Evolutionary conservation across 2,797 vertebrate species (phyloP), one percentile per base, ranked within the genome.

Genomic region (Chaetodon trifasciatus): DNA sequence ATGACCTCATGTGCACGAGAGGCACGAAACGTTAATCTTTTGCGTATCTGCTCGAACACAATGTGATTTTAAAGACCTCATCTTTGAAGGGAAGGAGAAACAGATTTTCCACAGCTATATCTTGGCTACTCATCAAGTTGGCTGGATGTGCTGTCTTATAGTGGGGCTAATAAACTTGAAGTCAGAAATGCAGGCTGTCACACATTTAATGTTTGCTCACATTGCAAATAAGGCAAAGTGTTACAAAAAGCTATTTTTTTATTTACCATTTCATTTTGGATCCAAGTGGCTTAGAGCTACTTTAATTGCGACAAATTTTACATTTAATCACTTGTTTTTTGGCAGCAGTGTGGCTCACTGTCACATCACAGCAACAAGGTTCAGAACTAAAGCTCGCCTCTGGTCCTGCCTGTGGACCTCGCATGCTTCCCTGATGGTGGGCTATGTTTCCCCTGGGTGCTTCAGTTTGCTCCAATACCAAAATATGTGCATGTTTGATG

Each of bases 121-220:
- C 47, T 72, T 81, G 79, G 81, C 69, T 24, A 49, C 13, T 50
- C 32, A 50, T 81, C 65, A 75, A 71, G 35, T 79, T 82, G 70
- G 81, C 60, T 60, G 37, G 44, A 63, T 40, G 53, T 35, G 50
- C 49, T 56, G 44, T 76, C 57, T 74, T 72, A 67, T 39, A 74
- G 67, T 60, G 12, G 50, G 37, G 78, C 67, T 58, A 58, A 70
- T 77, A 77, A 78, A 83, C n/a, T 79, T 52, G 24, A 81, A 57
- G 71, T 84, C 62, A 74, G 57, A 72, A 76, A 76, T 63, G 13
- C 76, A 90, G 79, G 76, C 81, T 88, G 84, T 83, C 55, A 67
- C 35, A 83, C 50, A 72, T 84, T 76, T 47, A 64, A 76, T 70
- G 69, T 79, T 82, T 77, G 40, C 49, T 79, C 37, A 52, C 19